Percentiles rank a stretch among this genome's conserved stretches.
phyloP scores from a whole-genome alignment of 2,113 vertebrate genomes.

The Pseudorasbora parva region DNA sequence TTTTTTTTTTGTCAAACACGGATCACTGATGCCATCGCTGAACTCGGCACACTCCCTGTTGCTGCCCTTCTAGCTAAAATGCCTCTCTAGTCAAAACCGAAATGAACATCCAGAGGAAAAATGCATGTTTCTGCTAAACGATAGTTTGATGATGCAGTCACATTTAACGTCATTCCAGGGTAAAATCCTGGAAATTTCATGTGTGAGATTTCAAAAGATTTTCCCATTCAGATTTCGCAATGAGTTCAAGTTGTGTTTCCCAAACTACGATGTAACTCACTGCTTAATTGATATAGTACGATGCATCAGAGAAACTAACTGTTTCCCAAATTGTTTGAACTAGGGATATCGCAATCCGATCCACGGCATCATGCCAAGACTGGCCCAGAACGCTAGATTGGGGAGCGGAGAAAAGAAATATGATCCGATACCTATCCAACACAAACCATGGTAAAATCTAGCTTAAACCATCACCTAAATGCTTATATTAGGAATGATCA shows the following conservation, averaged over 20 bases:
- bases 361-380: too few species aligned
- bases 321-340: too few species aligned
- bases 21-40: slow-evolving; percentile 75
- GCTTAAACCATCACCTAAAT: too few species aligned
- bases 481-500: too few species aligned
- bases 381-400: too few species aligned
- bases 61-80: slow-evolving; percentile 50
- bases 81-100: slow-evolving; percentile 35
- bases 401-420: too few species aligned
- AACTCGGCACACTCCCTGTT: slow-evolving; percentile 69
- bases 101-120: neutral
- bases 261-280: too few species aligned
- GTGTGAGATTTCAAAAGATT: neutral
- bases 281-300: too few species aligned
- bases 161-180: neutral
- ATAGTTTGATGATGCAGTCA: neutral
- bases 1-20: slow-evolving; percentile 69
- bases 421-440: too few species aligned
- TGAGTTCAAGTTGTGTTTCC: neutral
- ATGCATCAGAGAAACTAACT: too few species aligned
- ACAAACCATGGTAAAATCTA: too few species aligned
- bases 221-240: neutral
- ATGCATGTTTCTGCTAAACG: neutral
- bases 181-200: neutral
- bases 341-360: too few species aligned